phyloP scores from a whole-genome alignment of 2,888 invertebrate species.

The Clostera curtula region DNA sequence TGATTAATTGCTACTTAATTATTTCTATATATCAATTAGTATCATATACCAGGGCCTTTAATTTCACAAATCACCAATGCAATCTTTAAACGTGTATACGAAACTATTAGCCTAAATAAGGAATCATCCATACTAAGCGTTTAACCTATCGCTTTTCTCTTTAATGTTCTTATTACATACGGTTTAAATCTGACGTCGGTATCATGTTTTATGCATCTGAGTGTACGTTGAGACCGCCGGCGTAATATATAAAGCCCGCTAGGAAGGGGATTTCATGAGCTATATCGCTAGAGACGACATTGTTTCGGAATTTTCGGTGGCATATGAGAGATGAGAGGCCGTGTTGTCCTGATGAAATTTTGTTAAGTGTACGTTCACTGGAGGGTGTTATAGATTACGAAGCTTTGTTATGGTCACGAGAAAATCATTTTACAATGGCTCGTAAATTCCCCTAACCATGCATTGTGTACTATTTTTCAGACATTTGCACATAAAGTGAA shows the following conservation, averaged over 20 bases:
- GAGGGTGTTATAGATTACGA: not conserved
- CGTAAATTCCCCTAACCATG: too few species aligned
- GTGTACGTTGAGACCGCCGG: constrained; percentile 64
- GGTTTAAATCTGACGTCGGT: constrained; percentile 70
- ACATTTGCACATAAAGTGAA: too few species aligned
- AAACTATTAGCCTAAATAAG: constrained; percentile 24
- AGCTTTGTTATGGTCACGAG: too few species aligned
- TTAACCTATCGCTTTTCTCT: constrained; percentile 40
- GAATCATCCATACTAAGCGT: constrained; percentile 30
- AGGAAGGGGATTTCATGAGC: constrained; percentile 58
- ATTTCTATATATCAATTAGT: too few species aligned
- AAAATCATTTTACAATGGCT: too few species aligned
- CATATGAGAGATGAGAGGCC: constrained; percentile 20
- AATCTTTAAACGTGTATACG: constrained; percentile 2
- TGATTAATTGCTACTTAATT: too few species aligned
- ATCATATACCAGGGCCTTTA: not conserved
- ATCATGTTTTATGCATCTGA: constrained; percentile 73
- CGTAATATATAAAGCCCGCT: constrained; percentile 60
- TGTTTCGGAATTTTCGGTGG: constrained; percentile 39
- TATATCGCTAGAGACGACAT: constrained; percentile 45
- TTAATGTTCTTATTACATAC: constrained; percentile 70
- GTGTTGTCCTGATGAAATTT: constrained; percentile 19
- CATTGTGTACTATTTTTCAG: too few species aligned
- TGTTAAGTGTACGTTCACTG: constrained; percentile 9
- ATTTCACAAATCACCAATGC: constrained; percentile 1